A percentile compares a stretch with the other conserved stretches of the same genome.
phyloP scores from a whole-genome alignment of 2,113 vertebrate species.

The Crotalus viridis region DNA sequence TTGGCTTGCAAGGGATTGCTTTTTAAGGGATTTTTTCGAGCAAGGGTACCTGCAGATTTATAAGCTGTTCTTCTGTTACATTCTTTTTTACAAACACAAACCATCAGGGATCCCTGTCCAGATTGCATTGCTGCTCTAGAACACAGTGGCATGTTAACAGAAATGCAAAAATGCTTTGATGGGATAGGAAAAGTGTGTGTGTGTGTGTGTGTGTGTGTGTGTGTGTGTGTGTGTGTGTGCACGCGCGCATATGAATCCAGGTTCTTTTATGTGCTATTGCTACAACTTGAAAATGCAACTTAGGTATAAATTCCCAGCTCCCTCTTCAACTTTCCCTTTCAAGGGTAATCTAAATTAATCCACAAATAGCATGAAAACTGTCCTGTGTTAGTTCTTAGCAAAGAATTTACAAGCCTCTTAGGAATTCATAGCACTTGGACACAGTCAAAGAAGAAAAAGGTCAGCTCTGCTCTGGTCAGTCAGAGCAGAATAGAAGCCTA shows the following conservation, averaged over 20 bases:
- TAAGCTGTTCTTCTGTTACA: neutral
- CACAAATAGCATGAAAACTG: neutral
- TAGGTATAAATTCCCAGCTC: neutral
- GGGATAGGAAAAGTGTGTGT: neutral
- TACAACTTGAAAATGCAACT: neutral
- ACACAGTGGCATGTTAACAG: neutral
- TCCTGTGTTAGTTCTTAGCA: neutral
- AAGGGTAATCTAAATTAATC: neutral
- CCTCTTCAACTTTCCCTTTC: neutral
- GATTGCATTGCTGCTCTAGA: neutral
- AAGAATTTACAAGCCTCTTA: neutral
- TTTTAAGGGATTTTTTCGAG: neutral
- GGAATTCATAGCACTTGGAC: neutral
- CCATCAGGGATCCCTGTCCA: neutral
- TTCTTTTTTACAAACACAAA: neutral
- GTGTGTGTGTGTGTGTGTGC: too few species aligned
- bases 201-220: neutral
- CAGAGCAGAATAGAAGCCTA: neutral
- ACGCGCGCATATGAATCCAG: neutral
- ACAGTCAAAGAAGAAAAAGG: neutral
- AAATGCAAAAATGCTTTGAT: neutral
- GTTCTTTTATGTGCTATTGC: neutral
- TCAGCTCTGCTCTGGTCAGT: neutral
- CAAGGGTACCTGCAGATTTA: neutral
- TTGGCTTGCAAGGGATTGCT: neutral